Evolutionary conservation across 2,113 vertebrate genomes (phyloP).

Genomic region (Plotosus lineatus): DNA sequence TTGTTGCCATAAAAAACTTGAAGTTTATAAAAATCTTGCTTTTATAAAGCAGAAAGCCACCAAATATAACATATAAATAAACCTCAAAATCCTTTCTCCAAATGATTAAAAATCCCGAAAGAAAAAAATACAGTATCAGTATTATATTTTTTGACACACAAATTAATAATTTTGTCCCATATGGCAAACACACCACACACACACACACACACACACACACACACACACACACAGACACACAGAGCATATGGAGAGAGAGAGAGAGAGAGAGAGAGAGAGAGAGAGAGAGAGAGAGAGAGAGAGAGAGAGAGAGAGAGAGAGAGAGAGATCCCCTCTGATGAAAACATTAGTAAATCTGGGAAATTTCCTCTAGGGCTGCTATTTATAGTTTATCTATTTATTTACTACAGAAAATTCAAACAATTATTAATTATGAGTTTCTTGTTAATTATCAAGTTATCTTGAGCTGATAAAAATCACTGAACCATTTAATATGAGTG

Average conservation of each 20-base stretch:
- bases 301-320: background rate
- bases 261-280: background rate
- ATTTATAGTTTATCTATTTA: conserved; percentile 21
- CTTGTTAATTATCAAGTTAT: conserved; percentile 11
- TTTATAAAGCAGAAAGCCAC: conserved; percentile 10
- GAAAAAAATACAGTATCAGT: conserved; percentile 14
- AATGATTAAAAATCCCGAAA: background rate
- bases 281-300: background rate
- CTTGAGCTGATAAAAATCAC: background rate
- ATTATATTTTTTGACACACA: background rate
- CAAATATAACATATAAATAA: conserved; percentile 18
- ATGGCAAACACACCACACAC: too few species aligned
- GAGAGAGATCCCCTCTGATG: background rate
- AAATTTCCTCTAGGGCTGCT: background rate
- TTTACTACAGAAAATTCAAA: conserved; percentile 12
- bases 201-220: too few species aligned
- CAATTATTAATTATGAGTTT: conserved; percentile 14
- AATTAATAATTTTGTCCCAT: background rate
- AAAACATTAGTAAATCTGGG: background rate
- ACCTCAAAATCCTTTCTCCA: conserved; percentile 1
- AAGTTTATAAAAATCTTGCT: conserved; percentile 18
- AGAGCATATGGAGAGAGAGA: background rate
- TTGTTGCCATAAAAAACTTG: conserved; percentile 29
- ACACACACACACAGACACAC: too few species aligned
- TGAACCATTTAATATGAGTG: conserved; percentile 5